Evolutionary conservation across 2,797 vertebrate species (phyloP).

Genomic region (Choloepus didactylus): DNA sequence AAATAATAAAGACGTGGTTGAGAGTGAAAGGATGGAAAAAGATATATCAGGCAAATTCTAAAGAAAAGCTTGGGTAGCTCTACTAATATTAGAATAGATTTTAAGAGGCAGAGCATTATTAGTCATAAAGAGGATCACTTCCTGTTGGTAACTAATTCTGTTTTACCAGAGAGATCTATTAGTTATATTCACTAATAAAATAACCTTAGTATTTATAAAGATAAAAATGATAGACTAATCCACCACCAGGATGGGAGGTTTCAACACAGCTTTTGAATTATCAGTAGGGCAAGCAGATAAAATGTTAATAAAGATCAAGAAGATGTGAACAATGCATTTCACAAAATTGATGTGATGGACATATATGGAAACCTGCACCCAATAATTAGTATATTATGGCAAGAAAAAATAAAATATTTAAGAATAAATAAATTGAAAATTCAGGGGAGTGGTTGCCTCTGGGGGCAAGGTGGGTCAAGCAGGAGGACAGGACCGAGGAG

Average conservation of each 20-base stretch:
- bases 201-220: conserved; percentile 22
- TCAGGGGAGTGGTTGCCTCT: not conserved
- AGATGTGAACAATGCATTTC: not conserved
- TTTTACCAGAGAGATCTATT: conserved; percentile 17
- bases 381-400: not conserved
- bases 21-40: not conserved
- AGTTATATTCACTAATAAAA: conserved; percentile 17
- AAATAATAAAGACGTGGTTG: conserved; percentile 11
- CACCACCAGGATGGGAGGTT: not conserved
- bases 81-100: not conserved
- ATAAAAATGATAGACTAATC: not conserved
- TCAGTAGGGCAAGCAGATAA: not conserved
- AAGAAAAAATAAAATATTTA: not conserved
- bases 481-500: not conserved
- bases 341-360: not conserved
- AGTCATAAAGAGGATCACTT: not conserved
- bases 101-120: not conserved
- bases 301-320: not conserved
- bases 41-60: not conserved
- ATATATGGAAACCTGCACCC: not conserved
- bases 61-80: not conserved
- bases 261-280: conserved; percentile 30
- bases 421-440: not conserved
- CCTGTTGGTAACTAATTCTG: not conserved
- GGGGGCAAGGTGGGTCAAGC: not conserved